Base-by-base conservation (phyloP, 2,888 invertebrate species). In the Sphaeridia pumilis region DNA sequence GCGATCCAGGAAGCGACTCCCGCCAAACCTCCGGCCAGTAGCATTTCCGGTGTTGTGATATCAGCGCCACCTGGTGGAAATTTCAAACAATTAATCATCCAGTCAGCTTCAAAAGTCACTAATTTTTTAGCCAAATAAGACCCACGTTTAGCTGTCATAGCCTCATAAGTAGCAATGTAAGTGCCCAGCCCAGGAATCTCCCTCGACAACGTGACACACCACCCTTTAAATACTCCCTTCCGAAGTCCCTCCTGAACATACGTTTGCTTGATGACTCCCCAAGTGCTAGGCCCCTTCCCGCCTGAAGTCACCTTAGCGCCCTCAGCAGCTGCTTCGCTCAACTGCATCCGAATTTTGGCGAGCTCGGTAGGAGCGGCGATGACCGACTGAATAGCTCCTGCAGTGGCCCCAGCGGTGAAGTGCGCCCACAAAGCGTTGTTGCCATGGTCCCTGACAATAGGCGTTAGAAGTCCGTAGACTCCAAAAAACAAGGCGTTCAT, bases 401-500 rank as follows among this genome's bases (percentile, higher is more conserved):
- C 88, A 0, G 78, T 70, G 2, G 81, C 78, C 0, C 92, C 93
- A 1, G 92, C 88, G 1, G 79, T 57, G 42, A 82, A 82, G 65
- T 83, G 83, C 0, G 82, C 76, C 27, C 67, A 65, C 34, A 87
- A 66, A 27, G 81, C 76, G 61, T 83, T 77, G 0, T 83, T 78
- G 59, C 85, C 75, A 0, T 76, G 71, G 4, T 57, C 58, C 41
- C 44, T 52, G 46, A 84, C 69, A 2, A 75, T 72, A 49, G 83
- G 76, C 63, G 83, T 81, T 0, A 83, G 78, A 67, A 85, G 83
- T n/a, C 90, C 92, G 69, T 95, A 92, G 1, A 88, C 83, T 5
- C 95, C 94, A 69, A 97, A 97, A 10, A 90, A 84, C 50, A 94
- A 80, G 2, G 95, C 92, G 71, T 95, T 97, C 24, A 95, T 83